Conservation (phyloP, 2,113 vertebrate genomes). For the Agelaius phoeniceus region DNA sequence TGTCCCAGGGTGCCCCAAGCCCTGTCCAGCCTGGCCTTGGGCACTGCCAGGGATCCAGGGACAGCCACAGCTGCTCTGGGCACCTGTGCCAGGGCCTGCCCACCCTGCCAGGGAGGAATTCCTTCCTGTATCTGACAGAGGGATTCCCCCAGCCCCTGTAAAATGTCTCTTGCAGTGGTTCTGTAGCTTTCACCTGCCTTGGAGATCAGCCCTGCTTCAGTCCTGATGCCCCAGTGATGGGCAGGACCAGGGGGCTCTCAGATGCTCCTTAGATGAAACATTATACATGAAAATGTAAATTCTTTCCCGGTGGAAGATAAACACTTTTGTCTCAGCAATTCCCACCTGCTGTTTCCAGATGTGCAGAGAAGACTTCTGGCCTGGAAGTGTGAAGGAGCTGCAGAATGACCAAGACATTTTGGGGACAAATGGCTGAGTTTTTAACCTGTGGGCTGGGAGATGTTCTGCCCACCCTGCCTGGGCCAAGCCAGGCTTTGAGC, state of each 20-base stretch:
- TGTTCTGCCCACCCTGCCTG: not conserved
- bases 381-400: not conserved
- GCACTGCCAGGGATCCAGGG: not conserved
- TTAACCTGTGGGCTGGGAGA: not conserved
- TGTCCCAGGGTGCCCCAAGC: rapidly evolving
- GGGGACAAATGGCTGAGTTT: not conserved
- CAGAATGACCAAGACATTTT: not conserved
- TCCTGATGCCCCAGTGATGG: not conserved
- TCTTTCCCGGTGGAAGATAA: not conserved
- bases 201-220: not conserved
- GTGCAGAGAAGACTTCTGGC: not conserved
- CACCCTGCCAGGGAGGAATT: not conserved
- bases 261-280: not conserved
- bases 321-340: conserved; percentile 10
- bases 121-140: not conserved
- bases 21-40: not conserved
- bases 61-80: not conserved
- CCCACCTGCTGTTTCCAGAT: not conserved
- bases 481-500: not conserved
- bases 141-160: not conserved
- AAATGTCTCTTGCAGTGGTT: not conserved
- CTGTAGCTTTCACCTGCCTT: not conserved
- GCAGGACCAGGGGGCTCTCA: not conserved
- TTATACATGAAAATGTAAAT: not conserved
- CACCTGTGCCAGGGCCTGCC: not conserved